Evolutionary conservation across 1,140 invertebrate genomes (phyloP).

Genomic region (Drosophila parvula): DNA sequence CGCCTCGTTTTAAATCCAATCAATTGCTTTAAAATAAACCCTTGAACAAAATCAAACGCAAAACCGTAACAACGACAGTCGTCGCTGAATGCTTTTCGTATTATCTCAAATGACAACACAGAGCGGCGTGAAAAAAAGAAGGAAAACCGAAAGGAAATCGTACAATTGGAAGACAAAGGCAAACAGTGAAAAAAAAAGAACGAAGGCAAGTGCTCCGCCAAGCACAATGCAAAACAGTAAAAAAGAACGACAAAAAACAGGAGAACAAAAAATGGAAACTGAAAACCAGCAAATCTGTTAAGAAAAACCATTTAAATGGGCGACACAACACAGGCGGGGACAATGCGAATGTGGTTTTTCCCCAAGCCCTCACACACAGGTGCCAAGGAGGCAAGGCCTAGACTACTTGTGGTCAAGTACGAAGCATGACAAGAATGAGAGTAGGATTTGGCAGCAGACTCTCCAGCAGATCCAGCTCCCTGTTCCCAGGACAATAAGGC

Average conservation of each 20-base stretch:
- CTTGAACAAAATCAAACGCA: constrained; percentile 68
- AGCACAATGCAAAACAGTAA: constrained; percentile 57
- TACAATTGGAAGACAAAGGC: constrained; percentile 46
- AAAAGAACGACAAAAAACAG: constrained; percentile 14
- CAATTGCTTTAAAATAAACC: constrained; percentile 82
- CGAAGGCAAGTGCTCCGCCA: constrained; percentile 39
- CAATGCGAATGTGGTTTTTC: constrained; percentile 45
- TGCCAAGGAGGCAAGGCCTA: constrained; percentile 4
- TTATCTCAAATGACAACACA: constrained; percentile 80
- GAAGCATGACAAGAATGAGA: constrained; percentile 13
- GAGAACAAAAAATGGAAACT: constrained; percentile 6
- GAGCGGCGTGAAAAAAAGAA: constrained; percentile 31
- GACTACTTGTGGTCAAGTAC: constrained; percentile 30
- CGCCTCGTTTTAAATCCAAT: constrained; percentile 69
- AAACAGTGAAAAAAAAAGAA: constrained; percentile 52
- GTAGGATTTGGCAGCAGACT: constrained; percentile 1
- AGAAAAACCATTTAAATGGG: constrained; percentile 79
- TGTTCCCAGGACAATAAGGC: constrained; percentile 1
- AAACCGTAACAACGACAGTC: constrained; percentile 57
- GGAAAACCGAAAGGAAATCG: constrained; percentile 48
- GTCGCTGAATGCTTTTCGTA: constrained; percentile 67
- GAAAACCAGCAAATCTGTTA: constrained; percentile 68
- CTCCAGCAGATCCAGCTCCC: neutral
- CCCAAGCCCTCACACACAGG: constrained; percentile 15
- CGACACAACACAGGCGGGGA: constrained; percentile 28